Conservation (phyloP, 2,797 vertebrate species). For the Peromyscus attwateri region DNA sequence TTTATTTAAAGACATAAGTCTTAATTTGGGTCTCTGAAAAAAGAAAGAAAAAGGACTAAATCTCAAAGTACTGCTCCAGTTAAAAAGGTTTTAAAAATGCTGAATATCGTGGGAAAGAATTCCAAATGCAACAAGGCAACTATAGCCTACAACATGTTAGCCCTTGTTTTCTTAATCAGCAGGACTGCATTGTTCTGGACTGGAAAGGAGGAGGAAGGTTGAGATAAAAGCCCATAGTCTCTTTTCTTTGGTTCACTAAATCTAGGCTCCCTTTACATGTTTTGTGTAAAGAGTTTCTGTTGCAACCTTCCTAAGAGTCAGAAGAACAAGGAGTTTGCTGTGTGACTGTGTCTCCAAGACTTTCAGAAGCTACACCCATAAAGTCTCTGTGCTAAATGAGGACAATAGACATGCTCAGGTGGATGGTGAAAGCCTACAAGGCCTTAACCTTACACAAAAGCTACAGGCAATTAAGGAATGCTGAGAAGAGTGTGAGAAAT, state of each 20-base stretch:
- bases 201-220: neutral
- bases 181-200: neutral
- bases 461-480: neutral
- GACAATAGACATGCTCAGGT: neutral
- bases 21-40: conserved; percentile 62
- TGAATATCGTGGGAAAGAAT: conserved; percentile 35
- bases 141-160: neutral
- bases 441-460: neutral
- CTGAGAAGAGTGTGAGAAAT: neutral
- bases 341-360: neutral
- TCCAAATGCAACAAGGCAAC: conserved; percentile 37
- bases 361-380: neutral
- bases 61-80: conserved; percentile 58
- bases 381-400: neutral
- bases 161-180: neutral
- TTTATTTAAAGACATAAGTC: conserved; percentile 70
- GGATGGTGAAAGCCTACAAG: neutral
- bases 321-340: neutral
- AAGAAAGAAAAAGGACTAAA: conserved; percentile 14
- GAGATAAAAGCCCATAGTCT: neutral
- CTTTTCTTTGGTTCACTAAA: neutral
- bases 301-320: neutral
- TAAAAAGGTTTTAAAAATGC: conserved; percentile 44
- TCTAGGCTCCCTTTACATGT: neutral
- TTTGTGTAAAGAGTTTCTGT: neutral